Conservation (phyloP, 2,797 vertebrate species). For the Sternarchorhynchus goeldii region DNA sequence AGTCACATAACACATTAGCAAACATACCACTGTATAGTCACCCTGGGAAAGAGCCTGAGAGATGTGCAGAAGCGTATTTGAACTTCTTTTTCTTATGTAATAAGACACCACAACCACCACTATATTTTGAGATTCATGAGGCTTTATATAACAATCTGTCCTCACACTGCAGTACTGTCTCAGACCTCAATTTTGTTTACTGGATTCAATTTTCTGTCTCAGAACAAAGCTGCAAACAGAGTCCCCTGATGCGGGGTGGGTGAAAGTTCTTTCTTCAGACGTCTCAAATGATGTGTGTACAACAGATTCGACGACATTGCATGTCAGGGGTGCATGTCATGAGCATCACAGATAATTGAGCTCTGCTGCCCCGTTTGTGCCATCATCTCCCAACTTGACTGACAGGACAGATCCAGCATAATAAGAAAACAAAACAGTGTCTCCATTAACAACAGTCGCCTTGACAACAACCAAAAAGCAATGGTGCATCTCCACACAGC, state of each 20-base stretch:
- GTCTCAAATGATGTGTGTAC: conserved; percentile 63
- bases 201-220: conserved; percentile 39
- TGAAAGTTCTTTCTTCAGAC: conserved; percentile 56
- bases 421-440: conserved; percentile 64
- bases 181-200: conserved; percentile 10
- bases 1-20: not conserved
- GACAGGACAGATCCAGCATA: conserved; percentile 61
- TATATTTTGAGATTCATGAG: conserved; percentile 8
- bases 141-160: conserved; percentile 11
- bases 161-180: conserved; percentile 3
- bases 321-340: conserved; percentile 56
- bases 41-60: not conserved
- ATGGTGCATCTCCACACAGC: conserved; percentile 26
- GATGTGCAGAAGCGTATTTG: not conserved
- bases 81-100: conserved; percentile 7
- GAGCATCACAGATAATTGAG: conserved; percentile 69
- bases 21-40: too few species aligned
- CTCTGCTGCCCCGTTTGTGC: conserved; percentile 66
- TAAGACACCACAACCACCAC: not conserved
- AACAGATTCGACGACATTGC: conserved; percentile 63
- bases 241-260: conserved; percentile 24
- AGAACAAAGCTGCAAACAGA: conserved; percentile 54
- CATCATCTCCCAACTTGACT: conserved; percentile 57
- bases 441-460: conserved; percentile 57
- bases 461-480: conserved; percentile 37